phyloP scores from a whole-genome alignment of 2,888 invertebrate species.

The Imbricaverruca yamaguchii region DNA sequence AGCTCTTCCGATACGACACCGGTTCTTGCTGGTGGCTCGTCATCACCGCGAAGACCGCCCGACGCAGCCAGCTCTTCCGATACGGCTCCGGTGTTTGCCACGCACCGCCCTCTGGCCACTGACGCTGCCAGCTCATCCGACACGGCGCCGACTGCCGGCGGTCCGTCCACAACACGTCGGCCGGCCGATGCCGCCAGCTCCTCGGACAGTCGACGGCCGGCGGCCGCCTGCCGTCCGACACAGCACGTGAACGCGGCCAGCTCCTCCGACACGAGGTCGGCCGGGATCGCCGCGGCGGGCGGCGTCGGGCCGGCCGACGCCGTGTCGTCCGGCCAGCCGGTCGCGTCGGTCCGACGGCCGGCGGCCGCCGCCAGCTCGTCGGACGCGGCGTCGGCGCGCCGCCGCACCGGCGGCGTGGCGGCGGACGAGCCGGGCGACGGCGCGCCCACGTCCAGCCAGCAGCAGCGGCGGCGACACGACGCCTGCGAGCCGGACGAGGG shows the following conservation, averaged over 20 bases:
- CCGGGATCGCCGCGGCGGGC: neutral
- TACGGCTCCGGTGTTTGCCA: neutral
- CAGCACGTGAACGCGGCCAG: neutral
- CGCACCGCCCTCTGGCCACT: neutral
- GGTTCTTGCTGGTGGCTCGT: no score
- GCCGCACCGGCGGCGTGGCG: neutral
- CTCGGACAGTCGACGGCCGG: neutral
- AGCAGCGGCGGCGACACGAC: neutral
- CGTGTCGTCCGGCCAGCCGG: neutral
- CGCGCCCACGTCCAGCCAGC: neutral
- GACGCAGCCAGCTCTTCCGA: neutral
- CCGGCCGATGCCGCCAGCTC: neutral
- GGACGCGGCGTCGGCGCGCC: neutral
- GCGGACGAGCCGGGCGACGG: neutral
- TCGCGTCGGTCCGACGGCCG: neutral
- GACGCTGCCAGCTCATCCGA: neutral
- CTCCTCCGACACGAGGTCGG: neutral
- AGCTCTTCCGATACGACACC: neutral
- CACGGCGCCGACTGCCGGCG: neutral
- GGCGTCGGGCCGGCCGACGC: neutral
- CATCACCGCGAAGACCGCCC: no score
- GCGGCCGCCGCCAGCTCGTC: neutral
- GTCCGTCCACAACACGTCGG: neutral
- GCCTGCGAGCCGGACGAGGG: slow-evolving; percentile 13
- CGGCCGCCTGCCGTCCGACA: neutral